Evolutionary conservation across 2,888 invertebrate genomes (phyloP).

Genomic region (Cremastinae sp.): DNA sequence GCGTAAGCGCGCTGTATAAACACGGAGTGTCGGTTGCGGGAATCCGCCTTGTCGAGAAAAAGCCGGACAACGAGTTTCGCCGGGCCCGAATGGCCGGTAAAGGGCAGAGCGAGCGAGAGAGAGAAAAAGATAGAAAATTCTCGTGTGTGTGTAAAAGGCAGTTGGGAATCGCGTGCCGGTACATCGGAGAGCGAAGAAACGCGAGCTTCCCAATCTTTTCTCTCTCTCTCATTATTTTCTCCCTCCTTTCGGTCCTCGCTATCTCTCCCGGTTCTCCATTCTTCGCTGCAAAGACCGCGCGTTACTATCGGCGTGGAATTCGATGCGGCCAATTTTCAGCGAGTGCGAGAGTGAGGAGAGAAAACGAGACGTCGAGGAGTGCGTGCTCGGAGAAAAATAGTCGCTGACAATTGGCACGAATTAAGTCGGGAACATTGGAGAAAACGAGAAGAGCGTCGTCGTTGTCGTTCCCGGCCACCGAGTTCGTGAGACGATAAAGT

Average conservation of each 20-base stretch:
- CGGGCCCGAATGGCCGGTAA: constrained; percentile 39
- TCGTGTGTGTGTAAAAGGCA: constrained; percentile 29
- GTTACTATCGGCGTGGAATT: constrained; percentile 59
- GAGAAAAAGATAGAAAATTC: constrained; percentile 6
- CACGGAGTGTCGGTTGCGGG: constrained; percentile 39
- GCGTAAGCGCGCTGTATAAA: too few relatives aligned
- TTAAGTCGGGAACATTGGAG: constrained; percentile 44
- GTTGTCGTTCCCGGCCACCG: too few relatives aligned
- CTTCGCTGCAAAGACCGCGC: constrained; percentile 49
- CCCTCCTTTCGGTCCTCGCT: constrained; percentile 56
- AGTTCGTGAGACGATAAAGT: too few relatives aligned
- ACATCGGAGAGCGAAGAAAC: constrained; percentile 56
- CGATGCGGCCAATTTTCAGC: constrained; percentile 61
- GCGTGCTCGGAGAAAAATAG: constrained; percentile 40
- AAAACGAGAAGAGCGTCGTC: too few relatives aligned
- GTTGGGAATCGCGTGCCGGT: constrained; percentile 57
- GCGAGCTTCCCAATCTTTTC: constrained; percentile 57
- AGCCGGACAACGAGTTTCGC: constrained; percentile 58
- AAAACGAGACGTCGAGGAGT: too few relatives aligned
- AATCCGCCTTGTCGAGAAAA: constrained; percentile 51
- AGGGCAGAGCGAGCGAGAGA: constrained; percentile 15
- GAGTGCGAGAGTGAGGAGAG: background rate
- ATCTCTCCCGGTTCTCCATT: constrained; percentile 55
- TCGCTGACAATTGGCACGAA: constrained; percentile 59
- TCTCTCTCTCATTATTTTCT: constrained; percentile 54